These are phyloP conservation scores for Syngnathoides biaculeatus DNA, from an alignment of 2,113 vertebrate species.

Conservation along the genomic window DNA sequence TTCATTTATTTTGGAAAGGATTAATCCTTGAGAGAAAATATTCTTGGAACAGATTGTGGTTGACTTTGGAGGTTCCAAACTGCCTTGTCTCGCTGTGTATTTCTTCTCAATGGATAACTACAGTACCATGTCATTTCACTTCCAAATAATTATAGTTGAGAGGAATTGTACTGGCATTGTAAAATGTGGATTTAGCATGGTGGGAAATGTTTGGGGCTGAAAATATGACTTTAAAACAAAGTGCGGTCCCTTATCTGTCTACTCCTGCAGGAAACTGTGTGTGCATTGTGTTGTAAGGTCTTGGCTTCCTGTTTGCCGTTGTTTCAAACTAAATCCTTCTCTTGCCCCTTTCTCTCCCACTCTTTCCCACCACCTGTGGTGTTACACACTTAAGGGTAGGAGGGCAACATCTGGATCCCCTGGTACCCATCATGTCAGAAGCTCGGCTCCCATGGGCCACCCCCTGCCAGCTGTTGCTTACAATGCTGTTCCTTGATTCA, in stretches of 20 bases:
- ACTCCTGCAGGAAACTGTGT: constrained; percentile 66
- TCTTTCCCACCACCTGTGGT: constrained; percentile 68
- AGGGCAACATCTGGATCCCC: constrained; percentile 61
- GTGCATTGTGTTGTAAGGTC: constrained; percentile 66
- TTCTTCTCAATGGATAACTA: neutral
- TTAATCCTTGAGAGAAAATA: neutral
- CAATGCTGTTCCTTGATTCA: constrained; percentile 65
- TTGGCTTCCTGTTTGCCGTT: constrained; percentile 68
- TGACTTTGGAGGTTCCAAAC: neutral
- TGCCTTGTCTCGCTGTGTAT: neutral
- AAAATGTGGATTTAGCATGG: constrained; percentile 33
- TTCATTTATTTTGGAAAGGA: neutral
- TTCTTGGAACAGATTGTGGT: neutral
- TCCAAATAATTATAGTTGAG: constrained; percentile 13
- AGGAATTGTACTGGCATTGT: constrained; percentile 2
- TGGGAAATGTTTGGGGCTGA: constrained; percentile 44
- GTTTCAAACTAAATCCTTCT: constrained; percentile 62
- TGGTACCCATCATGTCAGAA: constrained; percentile 27
- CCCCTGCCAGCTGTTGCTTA: constrained; percentile 60
- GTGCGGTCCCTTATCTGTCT: constrained; percentile 66
- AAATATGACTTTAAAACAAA: constrained; percentile 61
- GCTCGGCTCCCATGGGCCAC: constrained; percentile 39
- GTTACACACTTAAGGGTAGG: constrained; percentile 53
- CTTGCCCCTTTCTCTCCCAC: constrained; percentile 51
- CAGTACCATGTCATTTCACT: constrained; percentile 6